Conservation (phyloP, 2,113 vertebrate genomes). For the Stomatorhinus ivindoensis region DNA sequence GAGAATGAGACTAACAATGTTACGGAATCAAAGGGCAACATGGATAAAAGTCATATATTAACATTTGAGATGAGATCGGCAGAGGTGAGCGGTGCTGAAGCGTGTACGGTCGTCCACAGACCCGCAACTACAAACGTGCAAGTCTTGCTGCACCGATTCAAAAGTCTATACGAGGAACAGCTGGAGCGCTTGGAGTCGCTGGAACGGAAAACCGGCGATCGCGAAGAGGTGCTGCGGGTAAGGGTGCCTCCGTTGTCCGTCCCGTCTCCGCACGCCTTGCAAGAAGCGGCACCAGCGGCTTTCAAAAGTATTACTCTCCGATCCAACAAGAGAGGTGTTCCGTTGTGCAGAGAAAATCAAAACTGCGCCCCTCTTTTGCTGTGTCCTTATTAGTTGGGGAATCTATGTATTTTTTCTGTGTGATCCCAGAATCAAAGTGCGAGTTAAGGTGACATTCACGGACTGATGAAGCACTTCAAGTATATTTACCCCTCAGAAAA, state of each 20-base stretch:
- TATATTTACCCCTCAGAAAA: background rate
- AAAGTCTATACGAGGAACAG: conserved; percentile 40
- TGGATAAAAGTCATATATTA: background rate
- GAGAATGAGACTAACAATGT: conserved; percentile 7
- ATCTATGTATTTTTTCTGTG: background rate
- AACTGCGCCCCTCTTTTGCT: background rate
- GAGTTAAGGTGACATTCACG: background rate
- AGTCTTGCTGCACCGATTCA: conserved; percentile 41
- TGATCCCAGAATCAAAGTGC: background rate
- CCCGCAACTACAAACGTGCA: conserved; percentile 28
- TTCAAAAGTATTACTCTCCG: background rate
- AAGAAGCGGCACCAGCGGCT: background rate
- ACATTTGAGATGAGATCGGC: background rate
- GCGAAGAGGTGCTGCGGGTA: conserved; percentile 39
- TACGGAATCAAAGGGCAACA: background rate
- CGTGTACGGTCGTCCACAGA: background rate
- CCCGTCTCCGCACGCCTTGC: background rate
- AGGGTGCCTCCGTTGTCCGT: conserved; percentile 2
- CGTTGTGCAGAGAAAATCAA: background rate
- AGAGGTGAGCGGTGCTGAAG: background rate
- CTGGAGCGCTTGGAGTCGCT: conserved; percentile 27
- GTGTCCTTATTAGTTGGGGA: background rate
- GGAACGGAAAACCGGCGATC: background rate
- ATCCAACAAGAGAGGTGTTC: background rate
- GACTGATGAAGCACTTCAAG: background rate